Percentiles rank a stretch among this genome's conserved stretches.
Conservation (phyloP, 2,888 invertebrate species). For the Nemotelus pantherinus region DNA sequence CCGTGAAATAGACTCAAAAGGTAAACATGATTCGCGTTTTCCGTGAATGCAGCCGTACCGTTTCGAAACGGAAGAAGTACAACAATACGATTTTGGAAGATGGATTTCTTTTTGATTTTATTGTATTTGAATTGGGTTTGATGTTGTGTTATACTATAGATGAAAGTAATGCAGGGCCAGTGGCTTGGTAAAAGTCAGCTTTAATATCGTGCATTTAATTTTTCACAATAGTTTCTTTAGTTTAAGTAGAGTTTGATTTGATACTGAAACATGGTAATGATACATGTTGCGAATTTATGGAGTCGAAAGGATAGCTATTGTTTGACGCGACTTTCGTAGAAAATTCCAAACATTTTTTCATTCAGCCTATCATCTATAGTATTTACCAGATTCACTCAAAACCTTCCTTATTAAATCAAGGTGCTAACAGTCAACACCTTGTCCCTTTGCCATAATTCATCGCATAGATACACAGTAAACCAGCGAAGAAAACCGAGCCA, state of each 20-base stretch:
- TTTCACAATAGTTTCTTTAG: no score
- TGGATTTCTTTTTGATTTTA: slow-evolving; percentile 2
- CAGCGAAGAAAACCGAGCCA: no score
- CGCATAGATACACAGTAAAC: no score
- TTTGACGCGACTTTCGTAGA: neutral
- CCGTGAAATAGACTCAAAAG: slow-evolving; percentile 21
- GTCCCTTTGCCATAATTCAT: neutral
- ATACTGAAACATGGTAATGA: no score
- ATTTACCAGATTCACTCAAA: neutral
- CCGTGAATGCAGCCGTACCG: neutral
- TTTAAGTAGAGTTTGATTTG: no score
- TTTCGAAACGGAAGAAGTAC: neutral
- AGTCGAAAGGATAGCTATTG: neutral
- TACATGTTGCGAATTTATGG: neutral
- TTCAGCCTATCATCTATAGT: no score
- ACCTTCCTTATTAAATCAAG: neutral
- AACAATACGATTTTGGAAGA: slow-evolving; percentile 6
- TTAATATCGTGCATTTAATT: neutral
- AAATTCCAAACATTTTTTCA: neutral
- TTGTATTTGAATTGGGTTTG: neutral
- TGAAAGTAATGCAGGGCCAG: neutral
- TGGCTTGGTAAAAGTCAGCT: neutral
- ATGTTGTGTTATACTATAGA: neutral
- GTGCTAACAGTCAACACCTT: neutral
- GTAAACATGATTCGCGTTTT: slow-evolving; percentile 29